Evolutionary conservation across 2,113 vertebrate genomes (phyloP).

Genomic region (Entosphenus tridentatus): DNA sequence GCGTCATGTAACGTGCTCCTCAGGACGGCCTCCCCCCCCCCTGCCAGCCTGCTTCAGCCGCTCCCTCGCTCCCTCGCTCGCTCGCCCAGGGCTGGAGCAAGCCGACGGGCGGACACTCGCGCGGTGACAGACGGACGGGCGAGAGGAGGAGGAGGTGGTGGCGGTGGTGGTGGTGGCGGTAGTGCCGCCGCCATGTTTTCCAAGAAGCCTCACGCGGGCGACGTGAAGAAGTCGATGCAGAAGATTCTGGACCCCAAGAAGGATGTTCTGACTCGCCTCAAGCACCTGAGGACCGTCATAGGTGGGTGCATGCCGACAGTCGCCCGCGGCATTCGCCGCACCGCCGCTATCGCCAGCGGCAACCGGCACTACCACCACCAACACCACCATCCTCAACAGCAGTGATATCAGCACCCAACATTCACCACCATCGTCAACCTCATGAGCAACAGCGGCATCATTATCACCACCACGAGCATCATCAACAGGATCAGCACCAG

Average conservation of each 20-base stretch:
- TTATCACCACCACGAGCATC: too few relatives aligned
- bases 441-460: too few relatives aligned
- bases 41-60: conserved; percentile 13
- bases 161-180: conserved; percentile 9
- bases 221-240: conserved; percentile 95
- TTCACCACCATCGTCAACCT: too few relatives aligned
- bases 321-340: too few relatives aligned
- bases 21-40: too few relatives aligned
- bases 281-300: conserved; percentile 68
- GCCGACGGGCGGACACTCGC: background rate
- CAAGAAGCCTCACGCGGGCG: conserved; percentile 61
- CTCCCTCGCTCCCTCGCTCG: conserved; percentile 35
- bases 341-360: too few relatives aligned
- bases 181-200: conserved; percentile 61
- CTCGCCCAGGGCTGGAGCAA: conserved; percentile 23
- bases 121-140: conserved; percentile 12
- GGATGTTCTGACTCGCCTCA: conserved; percentile 69
- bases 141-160: conserved; percentile 19
- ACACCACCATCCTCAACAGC: too few relatives aligned
- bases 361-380: too few relatives aligned
- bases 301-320: conserved; percentile 29
- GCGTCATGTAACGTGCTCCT: too few relatives aligned
- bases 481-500: too few relatives aligned
- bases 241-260: conserved; percentile 98
- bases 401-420: too few relatives aligned